phyloP scores from a whole-genome alignment of 1,140 invertebrate genomes.

The Drosophila ohnishii region DNA sequence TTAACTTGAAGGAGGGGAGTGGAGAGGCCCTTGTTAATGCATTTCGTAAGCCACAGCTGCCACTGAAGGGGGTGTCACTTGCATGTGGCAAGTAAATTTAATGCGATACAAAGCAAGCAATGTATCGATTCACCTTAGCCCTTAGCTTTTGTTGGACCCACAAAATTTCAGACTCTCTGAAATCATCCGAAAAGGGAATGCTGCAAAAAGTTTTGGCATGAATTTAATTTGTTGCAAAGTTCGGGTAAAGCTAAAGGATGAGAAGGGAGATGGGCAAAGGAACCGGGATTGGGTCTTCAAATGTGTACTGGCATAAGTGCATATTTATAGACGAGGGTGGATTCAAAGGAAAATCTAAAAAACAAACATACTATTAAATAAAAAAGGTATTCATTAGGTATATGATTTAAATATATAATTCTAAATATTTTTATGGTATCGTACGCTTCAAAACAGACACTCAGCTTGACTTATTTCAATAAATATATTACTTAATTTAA shows the following conservation, averaged over 20 bases:
- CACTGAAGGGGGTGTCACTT: constrained; percentile 33
- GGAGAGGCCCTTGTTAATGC: constrained; percentile 66
- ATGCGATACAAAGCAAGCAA: constrained; percentile 59
- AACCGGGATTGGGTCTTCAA: constrained; percentile 2
- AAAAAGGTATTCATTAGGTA: not conserved
- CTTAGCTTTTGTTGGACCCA: not conserved
- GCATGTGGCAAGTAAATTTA: constrained; percentile 69
- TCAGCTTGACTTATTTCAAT: not conserved
- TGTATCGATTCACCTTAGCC: constrained; percentile 43
- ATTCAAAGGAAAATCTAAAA: not conserved
- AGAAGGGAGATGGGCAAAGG: not conserved
- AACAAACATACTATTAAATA: not conserved
- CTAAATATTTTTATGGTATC: too few relatives aligned
- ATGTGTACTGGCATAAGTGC: constrained; percentile 31
- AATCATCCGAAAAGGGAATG: constrained; percentile 13
- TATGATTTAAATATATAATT: not conserved
- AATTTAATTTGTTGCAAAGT: constrained; percentile 59
- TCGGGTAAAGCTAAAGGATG: constrained; percentile 22
- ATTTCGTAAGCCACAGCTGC: constrained; percentile 69
- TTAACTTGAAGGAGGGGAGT: not conserved
- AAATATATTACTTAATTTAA: not conserved
- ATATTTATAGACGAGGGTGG: constrained; percentile 32
- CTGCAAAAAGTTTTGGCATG: constrained; percentile 40
- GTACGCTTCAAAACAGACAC: not conserved
- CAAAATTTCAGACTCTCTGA: not conserved